phyloP scores from a whole-genome alignment of 2,888 invertebrate genomes.

The Patella depressa region DNA sequence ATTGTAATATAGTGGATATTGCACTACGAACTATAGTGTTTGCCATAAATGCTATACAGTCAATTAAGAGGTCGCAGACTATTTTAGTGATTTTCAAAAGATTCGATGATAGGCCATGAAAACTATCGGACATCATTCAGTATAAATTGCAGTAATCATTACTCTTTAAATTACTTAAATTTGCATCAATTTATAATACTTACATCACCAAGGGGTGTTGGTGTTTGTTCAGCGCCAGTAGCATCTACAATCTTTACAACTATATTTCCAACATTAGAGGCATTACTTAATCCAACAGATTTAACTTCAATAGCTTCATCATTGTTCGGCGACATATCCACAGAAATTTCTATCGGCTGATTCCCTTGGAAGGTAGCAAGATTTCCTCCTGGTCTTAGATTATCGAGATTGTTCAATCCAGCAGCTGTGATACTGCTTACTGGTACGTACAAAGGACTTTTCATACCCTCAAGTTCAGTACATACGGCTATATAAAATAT shows the following conservation, averaged over 20 bases:
- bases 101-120: too few relatives aligned
- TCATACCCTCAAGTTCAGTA: slow-evolving; percentile 3
- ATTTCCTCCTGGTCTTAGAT: not conserved
- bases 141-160: too few relatives aligned
- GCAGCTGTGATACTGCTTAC: not conserved
- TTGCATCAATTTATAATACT: too few relatives aligned
- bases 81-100: too few relatives aligned
- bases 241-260: not conserved
- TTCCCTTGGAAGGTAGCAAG: not conserved
- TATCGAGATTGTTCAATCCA: not conserved
- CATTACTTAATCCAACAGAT: not conserved
- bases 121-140: too few relatives aligned
- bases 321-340: not conserved
- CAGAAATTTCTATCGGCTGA: not conserved
- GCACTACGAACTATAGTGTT: too few relatives aligned
- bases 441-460: not conserved
- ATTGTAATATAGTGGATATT: too few relatives aligned
- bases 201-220: too few relatives aligned
- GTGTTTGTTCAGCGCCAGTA: not conserved
- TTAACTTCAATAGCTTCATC: slow-evolving; percentile 4
- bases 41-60: too few relatives aligned
- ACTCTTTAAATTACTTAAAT: too few relatives aligned
- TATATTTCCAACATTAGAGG: not conserved
- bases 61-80: too few relatives aligned
- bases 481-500: not conserved